These are phyloP conservation scores for Karalla daura DNA, from an alignment of 2,797 vertebrate genomes.

Conservation along the genomic window DNA sequence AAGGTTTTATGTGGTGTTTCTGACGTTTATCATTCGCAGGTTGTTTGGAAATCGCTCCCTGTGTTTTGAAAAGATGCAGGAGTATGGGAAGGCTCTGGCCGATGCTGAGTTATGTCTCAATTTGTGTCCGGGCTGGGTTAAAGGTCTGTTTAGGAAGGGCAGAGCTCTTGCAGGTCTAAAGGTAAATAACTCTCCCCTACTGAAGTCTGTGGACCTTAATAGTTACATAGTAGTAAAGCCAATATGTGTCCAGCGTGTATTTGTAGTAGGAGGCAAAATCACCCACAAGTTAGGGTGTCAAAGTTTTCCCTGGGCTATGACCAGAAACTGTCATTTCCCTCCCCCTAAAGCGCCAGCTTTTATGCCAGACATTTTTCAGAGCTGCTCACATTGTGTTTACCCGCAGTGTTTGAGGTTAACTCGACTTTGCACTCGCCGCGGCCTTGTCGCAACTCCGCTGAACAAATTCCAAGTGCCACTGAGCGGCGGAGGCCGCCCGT, in stretches of 20 bases:
- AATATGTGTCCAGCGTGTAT: background rate
- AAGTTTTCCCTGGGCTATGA: background rate
- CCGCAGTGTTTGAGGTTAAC: conserved; percentile 8
- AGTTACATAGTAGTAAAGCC: background rate
- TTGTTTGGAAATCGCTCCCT: conserved; percentile 93
- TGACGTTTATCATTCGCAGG: conserved; percentile 65
- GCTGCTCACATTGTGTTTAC: conserved; percentile 5
- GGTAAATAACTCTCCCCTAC: conserved; percentile 77
- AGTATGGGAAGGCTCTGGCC: conserved; percentile 82
- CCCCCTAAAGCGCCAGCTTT: too few relatives aligned
- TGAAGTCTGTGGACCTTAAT: background rate
- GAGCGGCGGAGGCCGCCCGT: conserved; percentile 3
- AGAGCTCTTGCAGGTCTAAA: conserved; percentile 89
- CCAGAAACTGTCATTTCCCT: too few relatives aligned
- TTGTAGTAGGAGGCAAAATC: background rate
- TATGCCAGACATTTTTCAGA: background rate
- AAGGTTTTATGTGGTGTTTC: too few relatives aligned
- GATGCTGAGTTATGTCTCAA: conserved; percentile 86
- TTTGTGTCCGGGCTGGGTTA: conserved; percentile 86
- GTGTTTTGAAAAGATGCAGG: conserved; percentile 89
- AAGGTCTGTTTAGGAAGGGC: conserved; percentile 90
- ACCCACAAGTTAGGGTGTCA: too few relatives aligned
- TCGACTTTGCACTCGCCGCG: conserved; percentile 18
- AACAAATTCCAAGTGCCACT: conserved; percentile 8
- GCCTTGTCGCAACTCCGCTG: background rate